Evolutionary conservation across 2,888 invertebrate species (phyloP), one percentile per base, ranked within the genome.

Genomic region (Morpho achilles): DNA sequence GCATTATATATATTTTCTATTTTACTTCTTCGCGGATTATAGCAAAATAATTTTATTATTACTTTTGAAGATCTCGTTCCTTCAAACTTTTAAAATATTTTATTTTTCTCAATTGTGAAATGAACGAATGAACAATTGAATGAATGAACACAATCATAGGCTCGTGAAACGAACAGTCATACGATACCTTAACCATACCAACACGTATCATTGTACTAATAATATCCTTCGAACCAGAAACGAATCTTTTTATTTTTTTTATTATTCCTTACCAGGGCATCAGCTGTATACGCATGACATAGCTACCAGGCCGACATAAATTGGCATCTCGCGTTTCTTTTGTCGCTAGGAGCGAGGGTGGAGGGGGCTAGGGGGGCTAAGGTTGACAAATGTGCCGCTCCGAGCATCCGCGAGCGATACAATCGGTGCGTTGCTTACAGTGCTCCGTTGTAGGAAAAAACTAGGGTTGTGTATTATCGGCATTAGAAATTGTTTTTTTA

Each of bases 361-460:
- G 69, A 68, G 64, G 66, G 69, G 62, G 66, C 63, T 68, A 63
- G 64, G 69, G 76, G 76, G 74, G 80, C 79, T 81, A 85, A 84
- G 88, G 87, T 88, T 91, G 91, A 91, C 89, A 90, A 90, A 91
- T 91, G 91, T 87, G 86, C 84, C 87, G 89, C 89, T 86, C 84
- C 84, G 84, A 87, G 87, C 90, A 85, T 87, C 88, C 87, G 88
- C 88, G 84, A 78, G 80, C 85, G 89, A 90, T 90, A 90, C 89
- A 90, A 89, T 90, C 89, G 89, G 84, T 87, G 90, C 90, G 88
- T 89, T 89, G 89, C 89, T 89, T 87, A 89, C 91, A 89, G 90
- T 87, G 89, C 86, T 82, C 87, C 87, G 84, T 75, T 79, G 81
- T 82, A 91, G 91, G 91, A 92, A 93, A 93, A 92, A 92, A 80